phyloP scores from a whole-genome alignment of 2,888 invertebrate genomes.

The Drosophila helvetica region DNA sequence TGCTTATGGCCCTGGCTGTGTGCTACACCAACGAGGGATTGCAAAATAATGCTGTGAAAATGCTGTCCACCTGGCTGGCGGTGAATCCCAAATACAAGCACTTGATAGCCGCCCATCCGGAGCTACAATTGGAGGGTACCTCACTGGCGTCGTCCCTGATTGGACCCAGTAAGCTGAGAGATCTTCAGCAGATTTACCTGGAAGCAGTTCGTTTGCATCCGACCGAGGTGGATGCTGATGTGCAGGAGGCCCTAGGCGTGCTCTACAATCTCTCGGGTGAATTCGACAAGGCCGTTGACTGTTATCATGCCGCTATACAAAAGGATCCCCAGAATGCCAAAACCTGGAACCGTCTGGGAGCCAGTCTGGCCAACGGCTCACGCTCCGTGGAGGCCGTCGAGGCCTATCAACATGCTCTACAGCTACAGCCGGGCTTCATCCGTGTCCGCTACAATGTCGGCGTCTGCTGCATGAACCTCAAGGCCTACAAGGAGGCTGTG shows the following conservation, averaged over 20 bases:
- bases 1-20: slow-evolving; percentile 95
- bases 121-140: slow-evolving; percentile 47
- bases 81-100: slow-evolving; percentile 92
- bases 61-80: slow-evolving; percentile 91
- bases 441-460: slow-evolving; percentile 98
- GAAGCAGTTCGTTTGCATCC: slow-evolving; percentile 92
- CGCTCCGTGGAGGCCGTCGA: slow-evolving; percentile 97
- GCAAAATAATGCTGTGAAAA: slow-evolving; percentile 93
- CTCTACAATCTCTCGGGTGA: slow-evolving; percentile 97
- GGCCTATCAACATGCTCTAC: slow-evolving; percentile 96
- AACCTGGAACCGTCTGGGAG: slow-evolving; percentile 98
- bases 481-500: slow-evolving; percentile 96
- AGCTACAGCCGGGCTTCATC: slow-evolving; percentile 97
- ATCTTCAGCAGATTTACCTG: slow-evolving; percentile 90
- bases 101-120: slow-evolving; percentile 84
- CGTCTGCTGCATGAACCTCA: slow-evolving; percentile 98
- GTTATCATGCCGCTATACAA: slow-evolving; percentile 95
- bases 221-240: slow-evolving; percentile 91
- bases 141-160: slow-evolving; percentile 85
- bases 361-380: slow-evolving; percentile 97
- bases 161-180: slow-evolving; percentile 84
- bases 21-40: slow-evolving; percentile 98
- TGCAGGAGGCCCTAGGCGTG: slow-evolving; percentile 97
- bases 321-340: slow-evolving; percentile 91
- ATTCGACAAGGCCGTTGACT: slow-evolving; percentile 98